Conservation (phyloP, 2,113 vertebrate species). For the Pimephales promelas region DNA sequence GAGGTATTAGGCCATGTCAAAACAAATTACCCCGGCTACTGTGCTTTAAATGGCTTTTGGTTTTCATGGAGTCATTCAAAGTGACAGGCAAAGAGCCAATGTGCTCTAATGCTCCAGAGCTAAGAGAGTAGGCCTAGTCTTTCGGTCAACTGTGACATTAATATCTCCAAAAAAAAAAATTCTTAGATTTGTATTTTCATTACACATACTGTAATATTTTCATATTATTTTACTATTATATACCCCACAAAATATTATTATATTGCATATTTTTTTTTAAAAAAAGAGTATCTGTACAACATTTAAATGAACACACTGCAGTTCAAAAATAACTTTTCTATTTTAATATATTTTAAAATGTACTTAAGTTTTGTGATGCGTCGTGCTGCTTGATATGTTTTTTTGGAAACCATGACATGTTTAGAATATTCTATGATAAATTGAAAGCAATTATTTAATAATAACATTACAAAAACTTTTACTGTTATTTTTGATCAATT, state of each 20-base stretch:
- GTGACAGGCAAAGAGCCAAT: conserved; percentile 66
- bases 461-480: not conserved
- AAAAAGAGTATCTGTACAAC: no score
- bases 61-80: conserved; percentile 72
- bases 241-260: no score
- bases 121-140: not conserved
- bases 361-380: not conserved
- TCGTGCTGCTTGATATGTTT: not conserved
- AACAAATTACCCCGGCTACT: conserved; percentile 69
- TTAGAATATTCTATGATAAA: not conserved
- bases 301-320: no score
- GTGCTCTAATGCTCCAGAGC: conserved; percentile 28
- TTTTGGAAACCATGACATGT: not conserved
- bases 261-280: no score
- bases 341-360: not conserved
- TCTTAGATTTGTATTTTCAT: no score
- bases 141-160: not conserved
- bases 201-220: no score
- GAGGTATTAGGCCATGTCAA: conserved; percentile 73
- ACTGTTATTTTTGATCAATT: not conserved
- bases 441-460: not conserved
- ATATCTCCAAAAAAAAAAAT: not conserved
- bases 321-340: not conserved
- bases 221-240: no score
- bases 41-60: conserved; percentile 59